Evolutionary conservation across 2,888 invertebrate species (phyloP), one percentile per base, ranked within the genome.

Genomic region (Strigamia maritima): DNA sequence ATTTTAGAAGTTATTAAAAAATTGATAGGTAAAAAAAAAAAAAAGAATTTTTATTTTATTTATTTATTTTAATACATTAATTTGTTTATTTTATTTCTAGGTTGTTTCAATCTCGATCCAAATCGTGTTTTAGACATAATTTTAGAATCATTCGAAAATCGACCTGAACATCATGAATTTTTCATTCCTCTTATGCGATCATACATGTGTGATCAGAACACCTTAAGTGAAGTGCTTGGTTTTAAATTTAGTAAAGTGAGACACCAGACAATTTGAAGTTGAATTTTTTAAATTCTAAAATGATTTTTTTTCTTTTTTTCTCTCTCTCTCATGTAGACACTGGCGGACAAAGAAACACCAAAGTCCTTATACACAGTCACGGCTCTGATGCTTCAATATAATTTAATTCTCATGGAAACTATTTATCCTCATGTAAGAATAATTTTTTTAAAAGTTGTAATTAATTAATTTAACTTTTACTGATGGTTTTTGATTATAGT

Each of bases 41-140:
- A 44, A 24, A 44, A 8, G 6, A 4, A 35, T 35, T 31, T 16
- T 28, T 35, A n/a, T n/a, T 76, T 31, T 8, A 76, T 31, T 76
- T 35, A 35, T 16, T 26, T 44, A 40, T 12, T 54, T 28, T 54
- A 2, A 22, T 78, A 28, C 24, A 54, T n/a, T 44, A 3, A 22
- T 28, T 22, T 31, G 0, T 79, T 79, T 81, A 80, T 80, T 81
- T 65, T 81, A 79, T 79, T 88, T 88, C 75, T 86, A 95, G 98
- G 99, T 84, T 98, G 97, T 86, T 99, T 99, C 86, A 98, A 98
- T 88, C 90, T 99, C 85, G 99, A 99, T 87, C 99, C 99, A 4
- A 99, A 99, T 87, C 90, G 98, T 84, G 97, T 98, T 16, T 88
- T 98, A 82, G 99, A 99, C 85, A 92, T 98, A 81, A 93, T 99